Evolutionary conservation across 2,113 vertebrate genomes (phyloP).

Genomic region (Oceanodroma tethys): DNA sequence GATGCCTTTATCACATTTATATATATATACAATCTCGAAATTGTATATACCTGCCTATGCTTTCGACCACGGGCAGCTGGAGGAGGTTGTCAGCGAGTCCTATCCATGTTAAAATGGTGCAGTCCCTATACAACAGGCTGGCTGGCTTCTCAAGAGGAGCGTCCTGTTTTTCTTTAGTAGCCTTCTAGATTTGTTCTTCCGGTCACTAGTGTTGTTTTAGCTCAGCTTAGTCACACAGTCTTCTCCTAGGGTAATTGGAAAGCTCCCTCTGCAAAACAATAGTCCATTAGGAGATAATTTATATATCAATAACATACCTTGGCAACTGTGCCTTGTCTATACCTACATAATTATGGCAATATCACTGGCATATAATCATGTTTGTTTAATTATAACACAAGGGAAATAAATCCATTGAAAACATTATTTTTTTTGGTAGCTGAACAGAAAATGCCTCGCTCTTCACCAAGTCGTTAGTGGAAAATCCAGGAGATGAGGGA

Average conservation of each 20-base stretch:
- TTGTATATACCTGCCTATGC: neutral
- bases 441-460: constrained; percentile 5
- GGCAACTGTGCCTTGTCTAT: neutral
- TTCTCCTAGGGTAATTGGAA: neutral
- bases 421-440: neutral
- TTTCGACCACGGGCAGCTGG: neutral
- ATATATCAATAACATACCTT: neutral
- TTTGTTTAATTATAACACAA: neutral
- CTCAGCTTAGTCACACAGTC: neutral
- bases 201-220: neutral
- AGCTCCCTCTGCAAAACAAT: neutral
- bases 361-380: neutral
- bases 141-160: neutral
- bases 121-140: neutral
- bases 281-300: neutral
- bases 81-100: neutral
- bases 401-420: constrained; percentile 18
- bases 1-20: neutral
- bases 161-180: neutral
- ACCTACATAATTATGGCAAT: neutral
- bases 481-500: neutral
- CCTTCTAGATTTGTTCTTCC: neutral
- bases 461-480: neutral
- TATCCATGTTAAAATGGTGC: rapidly evolving
- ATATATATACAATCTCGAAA: neutral